Evolutionary conservation across 2,797 vertebrate genomes (phyloP).

Genomic region (Spinus olivaceus): DNA sequence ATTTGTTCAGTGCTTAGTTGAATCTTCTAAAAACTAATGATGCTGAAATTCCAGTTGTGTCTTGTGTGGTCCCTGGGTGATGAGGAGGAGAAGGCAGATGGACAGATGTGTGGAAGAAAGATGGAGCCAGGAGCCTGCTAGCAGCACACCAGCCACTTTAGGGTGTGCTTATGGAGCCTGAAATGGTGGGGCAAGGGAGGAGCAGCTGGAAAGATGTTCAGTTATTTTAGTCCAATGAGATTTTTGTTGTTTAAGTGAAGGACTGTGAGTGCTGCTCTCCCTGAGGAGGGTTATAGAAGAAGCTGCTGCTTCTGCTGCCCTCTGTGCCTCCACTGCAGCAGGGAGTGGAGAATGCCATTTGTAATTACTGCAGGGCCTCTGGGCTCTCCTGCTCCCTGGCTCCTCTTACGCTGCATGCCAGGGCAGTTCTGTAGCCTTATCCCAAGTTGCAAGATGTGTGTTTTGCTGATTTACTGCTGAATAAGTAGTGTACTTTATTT

Average conservation of each 20-base stretch:
- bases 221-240: not conserved
- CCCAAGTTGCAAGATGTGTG: not conserved
- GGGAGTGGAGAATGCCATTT: not conserved
- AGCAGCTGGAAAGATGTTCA: not conserved
- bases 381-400: not conserved
- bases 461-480: not conserved
- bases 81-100: not conserved
- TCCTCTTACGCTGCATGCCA: not conserved
- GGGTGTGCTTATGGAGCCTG: not conserved
- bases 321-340: rapidly evolving
- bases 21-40: not conserved
- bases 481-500: not conserved
- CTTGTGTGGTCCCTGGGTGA: not conserved
- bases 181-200: not conserved
- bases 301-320: not conserved
- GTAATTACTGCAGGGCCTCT: not conserved
- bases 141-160: not conserved
- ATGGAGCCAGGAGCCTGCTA: not conserved
- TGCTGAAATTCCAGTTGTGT: not conserved
- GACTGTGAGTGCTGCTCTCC: not conserved
- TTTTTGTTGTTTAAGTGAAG: not conserved
- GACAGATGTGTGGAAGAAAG: rapidly evolving
- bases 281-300: not conserved
- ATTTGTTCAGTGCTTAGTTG: not conserved
- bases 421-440: not conserved